Conservation (phyloP, 2,797 vertebrate species). For the Notolabrus celidotus region DNA sequence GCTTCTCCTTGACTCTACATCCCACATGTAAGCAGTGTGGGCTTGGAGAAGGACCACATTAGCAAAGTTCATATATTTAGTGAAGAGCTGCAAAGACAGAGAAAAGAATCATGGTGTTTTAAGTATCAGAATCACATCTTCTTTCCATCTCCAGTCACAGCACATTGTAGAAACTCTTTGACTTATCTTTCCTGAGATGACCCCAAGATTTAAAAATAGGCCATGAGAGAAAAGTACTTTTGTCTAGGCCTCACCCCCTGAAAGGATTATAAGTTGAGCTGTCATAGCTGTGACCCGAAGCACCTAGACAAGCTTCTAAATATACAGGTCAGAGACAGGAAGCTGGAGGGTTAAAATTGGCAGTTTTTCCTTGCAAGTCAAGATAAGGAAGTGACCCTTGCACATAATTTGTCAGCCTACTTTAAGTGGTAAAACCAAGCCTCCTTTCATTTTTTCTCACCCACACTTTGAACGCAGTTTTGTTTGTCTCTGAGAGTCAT, state of each 20-base stretch:
- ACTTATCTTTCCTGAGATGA: conserved; percentile 13
- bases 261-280: conserved; percentile 62
- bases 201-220: not conserved
- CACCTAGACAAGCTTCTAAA: conserved; percentile 21
- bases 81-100: conserved; percentile 86
- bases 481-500: no score
- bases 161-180: conserved; percentile 8
- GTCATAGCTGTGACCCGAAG: conserved; percentile 40
- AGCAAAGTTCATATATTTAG: conserved; percentile 90
- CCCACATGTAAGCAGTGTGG: conserved; percentile 87
- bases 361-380: conserved; percentile 1
- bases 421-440: no score
- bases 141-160: not conserved
- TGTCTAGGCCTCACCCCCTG: conserved; percentile 20
- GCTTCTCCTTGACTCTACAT: conserved; percentile 90
- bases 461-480: not conserved
- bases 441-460: not conserved
- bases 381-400: conserved; percentile 5
- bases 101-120: not conserved
- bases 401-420: conserved; percentile 11
- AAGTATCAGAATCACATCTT: not conserved
- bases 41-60: conserved; percentile 80
- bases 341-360: conserved; percentile 32
- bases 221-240: conserved; percentile 8
- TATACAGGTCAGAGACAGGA: conserved; percentile 62